A percentile compares a stretch with the other conserved stretches of the same genome.
phyloP scores from a whole-genome alignment of 2,888 invertebrate genomes.

The Mesorhabditis spiculigera region DNA sequence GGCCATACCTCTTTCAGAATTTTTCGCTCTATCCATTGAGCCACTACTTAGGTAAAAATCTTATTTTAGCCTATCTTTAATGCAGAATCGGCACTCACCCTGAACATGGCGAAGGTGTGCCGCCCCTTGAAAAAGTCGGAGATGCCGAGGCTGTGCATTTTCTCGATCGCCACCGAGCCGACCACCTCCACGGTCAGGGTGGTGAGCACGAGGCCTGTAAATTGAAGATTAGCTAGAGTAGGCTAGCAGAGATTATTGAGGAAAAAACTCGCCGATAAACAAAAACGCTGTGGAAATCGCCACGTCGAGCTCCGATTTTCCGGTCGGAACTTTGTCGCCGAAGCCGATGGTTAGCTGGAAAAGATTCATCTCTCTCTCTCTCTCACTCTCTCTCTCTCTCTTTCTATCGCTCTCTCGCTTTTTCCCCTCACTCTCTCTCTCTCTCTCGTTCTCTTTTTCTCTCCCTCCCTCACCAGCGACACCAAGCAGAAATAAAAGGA shows the following conservation, averaged over 20 bases:
- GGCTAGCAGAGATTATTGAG: not conserved
- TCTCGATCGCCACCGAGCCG: conserved; percentile 45
- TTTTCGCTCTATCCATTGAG: not conserved
- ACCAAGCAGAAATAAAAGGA: conserved; percentile 56
- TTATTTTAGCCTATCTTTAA: too few relatives aligned
- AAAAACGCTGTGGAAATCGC: conserved; percentile 52
- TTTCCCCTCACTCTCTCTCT: not conserved
- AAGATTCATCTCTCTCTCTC: not conserved
- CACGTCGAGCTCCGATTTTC: conserved; percentile 19
- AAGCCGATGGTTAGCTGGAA: conserved; percentile 55
- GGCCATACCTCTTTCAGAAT: too few relatives aligned
- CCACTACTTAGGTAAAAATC: not conserved
- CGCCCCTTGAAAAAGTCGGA: not conserved
- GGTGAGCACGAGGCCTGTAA: conserved; percentile 17
- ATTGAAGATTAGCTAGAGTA: not conserved
- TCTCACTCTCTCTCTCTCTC: not conserved
- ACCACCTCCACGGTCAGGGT: conserved; percentile 41
- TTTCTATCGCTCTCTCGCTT: not conserved
- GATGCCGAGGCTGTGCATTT: conserved; percentile 28
- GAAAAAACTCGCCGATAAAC: conserved; percentile 49
- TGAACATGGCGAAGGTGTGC: not conserved
- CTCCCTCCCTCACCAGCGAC: conserved; percentile 39
- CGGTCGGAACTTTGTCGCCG: conserved; percentile 50
- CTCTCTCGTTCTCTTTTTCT: not conserved
- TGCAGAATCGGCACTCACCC: too few relatives aligned